A percentile compares a stretch with the other conserved stretches of the same genome.
Evolutionary conservation across 2,888 invertebrate species (phyloP).

Genomic region (Glyphotaelius pellucidus): DNA sequence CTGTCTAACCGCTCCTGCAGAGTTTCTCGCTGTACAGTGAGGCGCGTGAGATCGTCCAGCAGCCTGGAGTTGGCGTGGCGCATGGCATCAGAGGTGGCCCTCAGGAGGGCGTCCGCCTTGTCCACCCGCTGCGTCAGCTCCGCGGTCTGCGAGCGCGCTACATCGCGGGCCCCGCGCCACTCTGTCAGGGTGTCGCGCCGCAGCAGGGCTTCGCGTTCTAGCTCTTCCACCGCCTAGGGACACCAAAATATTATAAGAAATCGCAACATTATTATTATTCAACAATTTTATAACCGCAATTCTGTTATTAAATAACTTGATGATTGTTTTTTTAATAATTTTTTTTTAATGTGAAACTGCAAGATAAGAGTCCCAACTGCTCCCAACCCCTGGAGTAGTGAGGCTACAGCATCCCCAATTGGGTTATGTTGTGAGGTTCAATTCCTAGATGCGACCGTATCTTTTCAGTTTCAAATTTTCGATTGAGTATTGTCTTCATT

Average conservation of each 20-base stretch:
- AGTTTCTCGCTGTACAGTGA: constrained; percentile 74
- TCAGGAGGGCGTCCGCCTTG: constrained; percentile 67
- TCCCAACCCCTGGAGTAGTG: too few relatives aligned
- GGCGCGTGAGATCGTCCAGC: constrained; percentile 72
- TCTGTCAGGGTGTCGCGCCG: constrained; percentile 75
- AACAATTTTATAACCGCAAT: neutral
- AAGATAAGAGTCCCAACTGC: too few relatives aligned
- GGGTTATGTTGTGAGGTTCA: too few relatives aligned
- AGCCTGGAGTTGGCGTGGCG: constrained; percentile 68
- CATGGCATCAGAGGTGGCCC: constrained; percentile 66
- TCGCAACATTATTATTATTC: neutral
- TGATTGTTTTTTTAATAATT: too few relatives aligned
- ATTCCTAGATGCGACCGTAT: too few relatives aligned
- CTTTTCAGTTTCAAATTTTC: too few relatives aligned
- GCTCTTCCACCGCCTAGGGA: constrained; percentile 68
- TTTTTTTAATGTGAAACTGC: too few relatives aligned
- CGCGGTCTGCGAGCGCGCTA: constrained; percentile 66
- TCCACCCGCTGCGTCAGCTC: constrained; percentile 68
- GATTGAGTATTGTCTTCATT: too few relatives aligned
- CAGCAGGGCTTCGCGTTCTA: constrained; percentile 76
- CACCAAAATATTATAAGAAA: neutral
- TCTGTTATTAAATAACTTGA: too few relatives aligned
- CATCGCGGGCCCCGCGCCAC: constrained; percentile 71
- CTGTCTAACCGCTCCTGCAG: constrained; percentile 72
- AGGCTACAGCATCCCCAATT: too few relatives aligned